These are phyloP conservation scores for Sminthurinus aureus DNA, from an alignment of 2,888 invertebrate species.

Conservation along the genomic window DNA sequence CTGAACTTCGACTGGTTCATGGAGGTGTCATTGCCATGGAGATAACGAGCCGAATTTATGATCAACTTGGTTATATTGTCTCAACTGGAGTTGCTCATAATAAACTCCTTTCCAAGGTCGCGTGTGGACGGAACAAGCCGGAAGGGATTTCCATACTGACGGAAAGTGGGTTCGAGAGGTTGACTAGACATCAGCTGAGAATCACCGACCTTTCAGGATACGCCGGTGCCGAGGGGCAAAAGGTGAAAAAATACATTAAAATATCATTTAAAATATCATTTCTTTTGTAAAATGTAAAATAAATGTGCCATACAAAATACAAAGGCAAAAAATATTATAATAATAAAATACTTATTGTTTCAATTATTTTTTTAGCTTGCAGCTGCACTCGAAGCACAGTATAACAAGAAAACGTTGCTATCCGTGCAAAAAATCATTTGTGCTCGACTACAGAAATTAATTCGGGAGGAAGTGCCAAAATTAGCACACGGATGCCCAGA, in stretches of 20 bases:
- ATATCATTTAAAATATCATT: too few species aligned
- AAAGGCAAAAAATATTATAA: too few species aligned
- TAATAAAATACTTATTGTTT: too few species aligned
- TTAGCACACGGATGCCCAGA: neutral
- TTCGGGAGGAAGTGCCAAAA: too few species aligned
- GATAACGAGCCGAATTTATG: neutral
- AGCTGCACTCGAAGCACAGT: neutral
- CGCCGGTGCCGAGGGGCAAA: too few species aligned
- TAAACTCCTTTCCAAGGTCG: slow-evolving; percentile 28
- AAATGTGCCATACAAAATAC: too few species aligned
- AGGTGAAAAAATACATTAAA: neutral
- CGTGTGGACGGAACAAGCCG: slow-evolving; percentile 20
- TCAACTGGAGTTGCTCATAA: slow-evolving; percentile 27
- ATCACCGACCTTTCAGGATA: too few species aligned
- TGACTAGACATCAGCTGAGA: neutral
- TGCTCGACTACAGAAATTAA: too few species aligned
- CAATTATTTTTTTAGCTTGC: too few species aligned
- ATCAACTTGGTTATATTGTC: neutral
- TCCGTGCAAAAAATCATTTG: neutral
- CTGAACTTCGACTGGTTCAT: too few species aligned
- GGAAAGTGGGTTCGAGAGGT: neutral
- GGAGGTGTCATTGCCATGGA: neutral
- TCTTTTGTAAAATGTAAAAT: too few species aligned
- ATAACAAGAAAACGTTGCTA: too few species aligned
- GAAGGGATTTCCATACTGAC: slow-evolving; percentile 24